These are phyloP conservation scores for Cathartes aura DNA, from an alignment of 2,113 vertebrate species.

Conservation along the genomic window DNA sequence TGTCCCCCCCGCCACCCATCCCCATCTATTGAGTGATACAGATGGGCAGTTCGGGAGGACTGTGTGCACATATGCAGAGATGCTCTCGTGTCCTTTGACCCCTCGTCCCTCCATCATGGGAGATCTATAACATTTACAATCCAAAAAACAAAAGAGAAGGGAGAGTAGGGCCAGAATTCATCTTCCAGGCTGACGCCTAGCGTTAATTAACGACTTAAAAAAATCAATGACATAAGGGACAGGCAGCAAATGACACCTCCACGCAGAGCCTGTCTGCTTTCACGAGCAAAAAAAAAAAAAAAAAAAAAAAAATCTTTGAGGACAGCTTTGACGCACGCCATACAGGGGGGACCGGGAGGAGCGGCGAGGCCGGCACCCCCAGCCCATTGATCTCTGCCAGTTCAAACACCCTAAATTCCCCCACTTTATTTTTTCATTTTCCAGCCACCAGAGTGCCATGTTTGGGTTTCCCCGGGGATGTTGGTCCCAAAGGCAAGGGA, in stretches of 20 bases:
- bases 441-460: not conserved
- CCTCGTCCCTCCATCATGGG: slow-evolving; percentile 77
- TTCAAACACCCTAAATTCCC: not conserved
- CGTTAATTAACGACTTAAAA: slow-evolving; percentile 84
- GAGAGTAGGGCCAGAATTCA: slow-evolving; percentile 77
- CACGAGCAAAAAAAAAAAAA: not conserved
- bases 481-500: not conserved
- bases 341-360: not conserved
- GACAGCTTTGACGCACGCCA: slow-evolving; percentile 18
- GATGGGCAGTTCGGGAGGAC: slow-evolving; percentile 34
- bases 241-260: slow-evolving; percentile 84
- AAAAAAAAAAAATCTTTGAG: slow-evolving; percentile 53
- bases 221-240: slow-evolving; percentile 85
- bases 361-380: not conserved
- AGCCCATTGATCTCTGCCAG: slow-evolving; percentile 32
- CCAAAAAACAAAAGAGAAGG: slow-evolving; percentile 81
- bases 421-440: not conserved
- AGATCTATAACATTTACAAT: slow-evolving; percentile 86
- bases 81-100: slow-evolving; percentile 78
- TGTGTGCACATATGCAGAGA: slow-evolving; percentile 55
- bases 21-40: slow-evolving; percentile 30
- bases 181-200: slow-evolving; percentile 82
- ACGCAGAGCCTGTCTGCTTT: slow-evolving; percentile 51
- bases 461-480: not conserved
- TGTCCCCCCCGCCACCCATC: not conserved